phyloP scores from a whole-genome alignment of 1,140 invertebrate genomes.

The Ectropis grisescens region DNA sequence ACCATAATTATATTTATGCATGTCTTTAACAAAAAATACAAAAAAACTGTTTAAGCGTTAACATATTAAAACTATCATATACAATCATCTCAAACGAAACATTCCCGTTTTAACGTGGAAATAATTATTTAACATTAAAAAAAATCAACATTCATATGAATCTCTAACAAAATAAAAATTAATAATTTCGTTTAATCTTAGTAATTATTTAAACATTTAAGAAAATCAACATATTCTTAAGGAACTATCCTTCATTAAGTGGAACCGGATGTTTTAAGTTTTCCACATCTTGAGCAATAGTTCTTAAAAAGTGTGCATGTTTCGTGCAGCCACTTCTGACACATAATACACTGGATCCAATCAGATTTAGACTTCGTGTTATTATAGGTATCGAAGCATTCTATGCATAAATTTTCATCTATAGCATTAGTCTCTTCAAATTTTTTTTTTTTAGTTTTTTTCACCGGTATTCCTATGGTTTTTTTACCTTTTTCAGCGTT shows the following conservation, averaged over 20 bases:
- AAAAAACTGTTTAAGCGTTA: too few relatives aligned
- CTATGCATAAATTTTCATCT: slow-evolving; percentile 13
- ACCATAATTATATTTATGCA: slow-evolving; percentile 3
- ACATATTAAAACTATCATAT: too few relatives aligned
- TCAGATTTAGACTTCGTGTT: slow-evolving; percentile 20
- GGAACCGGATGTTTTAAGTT: slow-evolving; percentile 3
- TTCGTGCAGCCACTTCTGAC: slow-evolving; percentile 16
- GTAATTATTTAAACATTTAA: slow-evolving; percentile 1
- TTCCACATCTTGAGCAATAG: slow-evolving; percentile 15
- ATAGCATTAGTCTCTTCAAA: slow-evolving; percentile 13
- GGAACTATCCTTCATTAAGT: slow-evolving; percentile 1
- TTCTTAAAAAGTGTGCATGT: slow-evolving; percentile 14
- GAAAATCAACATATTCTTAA: not conserved
- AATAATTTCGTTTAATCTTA: not conserved
- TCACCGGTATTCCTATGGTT: slow-evolving; percentile 8
- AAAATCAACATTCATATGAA: too few relatives aligned
- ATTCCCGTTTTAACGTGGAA: too few relatives aligned
- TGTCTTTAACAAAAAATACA: slow-evolving; percentile 3
- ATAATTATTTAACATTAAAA: too few relatives aligned
- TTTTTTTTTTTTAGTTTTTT: slow-evolving; percentile 16
- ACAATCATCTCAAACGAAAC: too few relatives aligned
- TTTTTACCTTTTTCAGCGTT: slow-evolving; percentile 5
- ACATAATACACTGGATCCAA: slow-evolving; percentile 21
- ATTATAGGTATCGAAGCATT: slow-evolving; percentile 20
- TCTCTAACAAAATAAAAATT: too few relatives aligned